Conservation (phyloP, 2,888 invertebrate genomes). For the Drosophila infuscata region DNA sequence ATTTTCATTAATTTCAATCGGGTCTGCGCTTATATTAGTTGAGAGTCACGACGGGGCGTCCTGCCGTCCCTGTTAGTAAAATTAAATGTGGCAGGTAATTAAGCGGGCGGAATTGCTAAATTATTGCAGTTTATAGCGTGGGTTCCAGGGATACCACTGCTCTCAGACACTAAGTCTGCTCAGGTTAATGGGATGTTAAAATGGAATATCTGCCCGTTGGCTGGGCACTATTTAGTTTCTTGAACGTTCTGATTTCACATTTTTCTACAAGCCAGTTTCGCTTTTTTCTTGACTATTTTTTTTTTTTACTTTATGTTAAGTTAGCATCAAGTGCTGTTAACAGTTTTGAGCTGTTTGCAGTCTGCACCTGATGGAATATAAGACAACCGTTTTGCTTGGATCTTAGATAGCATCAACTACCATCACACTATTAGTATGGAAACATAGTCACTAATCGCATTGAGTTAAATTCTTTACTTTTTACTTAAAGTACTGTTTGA, state of each 20-base stretch:
- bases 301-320: conserved; percentile 12
- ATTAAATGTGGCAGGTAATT: conserved; percentile 85
- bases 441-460: background rate
- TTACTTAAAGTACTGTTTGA: background rate
- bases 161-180: conserved; percentile 58
- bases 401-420: conserved; percentile 2
- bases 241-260: conserved; percentile 23
- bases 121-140: conserved; percentile 78
- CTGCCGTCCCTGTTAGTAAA: conserved; percentile 55
- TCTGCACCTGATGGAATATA: conserved; percentile 64
- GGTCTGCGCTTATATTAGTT: conserved; percentile 20
- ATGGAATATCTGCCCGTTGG: conserved; percentile 72
- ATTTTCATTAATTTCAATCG: conserved; percentile 40
- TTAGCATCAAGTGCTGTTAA: conserved; percentile 30
- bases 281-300: conserved; percentile 41
- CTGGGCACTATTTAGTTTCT: conserved; percentile 26
- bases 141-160: conserved; percentile 17
- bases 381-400: conserved; percentile 23
- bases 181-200: conserved; percentile 84
- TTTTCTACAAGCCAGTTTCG: conserved; percentile 15
- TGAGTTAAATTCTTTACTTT: background rate
- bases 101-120: conserved; percentile 84
- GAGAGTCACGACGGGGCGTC: conserved; percentile 17
- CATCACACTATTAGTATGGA: conserved; percentile 1
- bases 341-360: conserved; percentile 26